phyloP scores from a whole-genome alignment of 2,888 invertebrate genomes.

The Limenitis camilla region DNA sequence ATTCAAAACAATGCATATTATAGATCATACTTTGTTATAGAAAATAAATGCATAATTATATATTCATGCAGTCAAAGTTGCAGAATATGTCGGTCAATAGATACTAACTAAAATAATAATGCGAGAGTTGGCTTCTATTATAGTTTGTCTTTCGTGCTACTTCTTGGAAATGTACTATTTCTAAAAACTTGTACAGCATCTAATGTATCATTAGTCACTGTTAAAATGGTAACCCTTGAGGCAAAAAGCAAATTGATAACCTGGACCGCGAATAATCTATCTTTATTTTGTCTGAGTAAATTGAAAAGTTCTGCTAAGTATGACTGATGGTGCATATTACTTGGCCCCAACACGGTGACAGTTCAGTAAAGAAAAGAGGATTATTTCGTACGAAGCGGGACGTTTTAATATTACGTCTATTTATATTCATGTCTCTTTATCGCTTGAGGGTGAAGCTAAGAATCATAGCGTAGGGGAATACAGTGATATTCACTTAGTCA shows the following conservation, averaged over 20 bases:
- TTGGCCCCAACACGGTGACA: conserved; percentile 59
- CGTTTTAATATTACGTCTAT: conserved; percentile 68
- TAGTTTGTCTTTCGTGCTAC: too few relatives aligned
- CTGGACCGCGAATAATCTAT: conserved; percentile 43
- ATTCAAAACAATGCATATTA: too few relatives aligned
- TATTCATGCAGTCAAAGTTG: too few relatives aligned
- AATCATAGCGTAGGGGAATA: conserved; percentile 56
- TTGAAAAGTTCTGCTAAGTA: conserved; percentile 72
- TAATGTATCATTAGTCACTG: too few relatives aligned
- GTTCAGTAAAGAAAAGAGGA: conserved; percentile 64
- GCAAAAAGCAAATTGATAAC: conserved; percentile 11
- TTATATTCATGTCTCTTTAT: conserved; percentile 66
- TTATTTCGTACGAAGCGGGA: conserved; percentile 57
- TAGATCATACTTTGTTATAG: too few relatives aligned
- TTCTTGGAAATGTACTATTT: too few relatives aligned
- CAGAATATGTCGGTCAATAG: too few relatives aligned
- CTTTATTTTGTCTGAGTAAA: conserved; percentile 66
- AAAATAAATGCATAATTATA: too few relatives aligned
- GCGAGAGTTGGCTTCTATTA: too few relatives aligned
- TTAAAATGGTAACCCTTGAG: not conserved
- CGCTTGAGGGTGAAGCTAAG: conserved; percentile 44
- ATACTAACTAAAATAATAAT: too few relatives aligned
- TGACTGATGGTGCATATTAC: conserved; percentile 71
- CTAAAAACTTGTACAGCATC: too few relatives aligned
- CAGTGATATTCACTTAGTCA: conserved; percentile 61